These are phyloP conservation scores for Nowickia ferox DNA, from an alignment of 2,888 invertebrate species.

Conservation along the genomic window DNA sequence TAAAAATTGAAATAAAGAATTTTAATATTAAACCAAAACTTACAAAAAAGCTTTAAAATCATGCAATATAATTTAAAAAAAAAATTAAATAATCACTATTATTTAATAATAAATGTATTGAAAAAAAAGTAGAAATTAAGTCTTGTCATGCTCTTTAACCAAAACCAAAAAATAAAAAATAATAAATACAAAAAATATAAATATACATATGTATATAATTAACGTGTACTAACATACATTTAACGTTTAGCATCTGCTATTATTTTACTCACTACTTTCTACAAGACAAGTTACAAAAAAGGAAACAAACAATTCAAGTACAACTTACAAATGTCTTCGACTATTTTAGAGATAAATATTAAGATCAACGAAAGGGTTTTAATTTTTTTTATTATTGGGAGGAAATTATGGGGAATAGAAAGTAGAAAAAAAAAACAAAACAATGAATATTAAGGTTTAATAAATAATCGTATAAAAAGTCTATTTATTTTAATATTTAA, in stretches of 20 bases:
- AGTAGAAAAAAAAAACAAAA: constrained; percentile 56
- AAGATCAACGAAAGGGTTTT: constrained; percentile 18
- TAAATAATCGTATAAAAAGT: neutral
- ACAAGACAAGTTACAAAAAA: constrained; percentile 47
- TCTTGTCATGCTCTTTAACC: constrained; percentile 39
- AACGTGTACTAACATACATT: constrained; percentile 20
- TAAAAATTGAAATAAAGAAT: constrained; percentile 15
- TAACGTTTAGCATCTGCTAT: constrained; percentile 33
- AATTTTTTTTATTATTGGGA: constrained; percentile 19
- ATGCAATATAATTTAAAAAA: constrained; percentile 7
- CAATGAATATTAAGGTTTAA: constrained; percentile 19
- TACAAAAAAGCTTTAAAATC: constrained; percentile 21
- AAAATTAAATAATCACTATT: neutral
- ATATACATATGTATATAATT: neutral
- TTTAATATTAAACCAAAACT: constrained; percentile 1
- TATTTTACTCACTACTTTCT: constrained; percentile 44
- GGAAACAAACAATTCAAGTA: constrained; percentile 19
- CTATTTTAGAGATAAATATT: constrained; percentile 69
- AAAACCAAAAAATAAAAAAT: constrained; percentile 1
- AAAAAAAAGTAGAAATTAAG: no score
- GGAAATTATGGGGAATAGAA: constrained; percentile 52
- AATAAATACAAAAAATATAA: no score
- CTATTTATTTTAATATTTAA: neutral
- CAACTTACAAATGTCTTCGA: constrained; percentile 81
- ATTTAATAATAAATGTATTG: constrained; percentile 24